These are phyloP conservation scores for Heliocidaris tuberculata DNA, from an alignment of 35 echinoderm and acorn worm genomes.

Conservation along the genomic window DNA sequence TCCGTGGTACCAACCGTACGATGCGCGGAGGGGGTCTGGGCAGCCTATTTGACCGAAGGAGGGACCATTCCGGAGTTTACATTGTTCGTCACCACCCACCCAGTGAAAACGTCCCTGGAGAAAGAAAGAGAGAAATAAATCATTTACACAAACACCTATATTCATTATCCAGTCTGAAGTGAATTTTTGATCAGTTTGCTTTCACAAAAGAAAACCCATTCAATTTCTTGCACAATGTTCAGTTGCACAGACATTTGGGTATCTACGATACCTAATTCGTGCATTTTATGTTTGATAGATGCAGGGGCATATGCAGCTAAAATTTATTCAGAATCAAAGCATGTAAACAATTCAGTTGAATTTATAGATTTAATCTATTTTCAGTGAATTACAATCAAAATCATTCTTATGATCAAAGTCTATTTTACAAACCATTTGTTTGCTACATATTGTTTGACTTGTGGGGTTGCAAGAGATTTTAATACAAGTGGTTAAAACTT, in stretches of 20 bases:
- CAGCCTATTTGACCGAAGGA: conserved; percentile 64
- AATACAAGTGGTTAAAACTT: too few relatives aligned
- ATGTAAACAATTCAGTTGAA: too few relatives aligned
- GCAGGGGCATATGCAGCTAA: neutral
- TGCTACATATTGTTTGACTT: too few relatives aligned
- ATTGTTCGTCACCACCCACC: conserved; percentile 64
- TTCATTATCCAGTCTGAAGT: neutral
- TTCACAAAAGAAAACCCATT: neutral
- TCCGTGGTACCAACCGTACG: conserved; percentile 42
- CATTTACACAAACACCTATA: neutral
- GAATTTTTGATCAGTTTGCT: neutral
- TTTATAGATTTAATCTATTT: too few relatives aligned
- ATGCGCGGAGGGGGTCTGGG: conserved; percentile 36
- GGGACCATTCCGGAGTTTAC: conserved; percentile 50
- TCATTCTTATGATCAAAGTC: too few relatives aligned
- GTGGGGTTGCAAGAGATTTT: too few relatives aligned
- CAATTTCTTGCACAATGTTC: neutral
- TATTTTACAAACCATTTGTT: too few relatives aligned
- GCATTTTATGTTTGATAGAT: neutral
- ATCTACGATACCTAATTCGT: neutral
- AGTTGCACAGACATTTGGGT: neutral
- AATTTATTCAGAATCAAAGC: neutral
- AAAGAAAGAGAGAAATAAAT: conserved; percentile 43
- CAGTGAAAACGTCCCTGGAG: conserved; percentile 72
- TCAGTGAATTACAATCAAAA: too few relatives aligned